Evolutionary conservation across 2,888 invertebrate species (phyloP).

Genomic region (Drosophila emarginata): DNA sequence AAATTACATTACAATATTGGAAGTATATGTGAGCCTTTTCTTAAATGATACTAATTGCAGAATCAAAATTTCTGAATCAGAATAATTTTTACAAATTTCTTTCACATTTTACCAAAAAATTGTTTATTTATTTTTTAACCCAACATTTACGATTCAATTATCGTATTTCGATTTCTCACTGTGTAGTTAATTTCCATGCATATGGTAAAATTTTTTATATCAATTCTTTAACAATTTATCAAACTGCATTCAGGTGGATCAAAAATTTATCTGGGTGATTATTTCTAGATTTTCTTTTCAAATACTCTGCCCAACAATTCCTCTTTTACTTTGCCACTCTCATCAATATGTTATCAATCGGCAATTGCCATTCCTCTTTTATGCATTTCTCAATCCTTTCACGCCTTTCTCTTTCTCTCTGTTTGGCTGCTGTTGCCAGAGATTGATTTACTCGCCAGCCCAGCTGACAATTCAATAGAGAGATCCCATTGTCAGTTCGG

Average conservation of each 20-base stretch:
- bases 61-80: too few relatives aligned
- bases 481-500: conserved; percentile 38
- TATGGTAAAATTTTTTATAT: not conserved
- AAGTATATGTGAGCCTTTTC: too few relatives aligned
- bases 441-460: conserved; percentile 59
- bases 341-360: conserved; percentile 44
- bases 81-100: too few relatives aligned
- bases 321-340: not conserved
- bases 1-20: too few relatives aligned
- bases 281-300: conserved; percentile 1
- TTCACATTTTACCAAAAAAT: too few relatives aligned
- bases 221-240: conserved; percentile 38
- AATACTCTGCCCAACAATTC: not conserved
- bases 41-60: too few relatives aligned
- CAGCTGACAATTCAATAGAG: conserved; percentile 66
- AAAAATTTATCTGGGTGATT: not conserved
- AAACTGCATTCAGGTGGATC: conserved; percentile 16
- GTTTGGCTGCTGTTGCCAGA: conserved; percentile 41
- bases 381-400: conserved; percentile 62
- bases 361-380: conserved; percentile 11
- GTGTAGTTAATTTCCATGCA: not conserved
- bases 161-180: not conserved
- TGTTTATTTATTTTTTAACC: too few relatives aligned
- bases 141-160: not conserved
- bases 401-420: conserved; percentile 66